Evolutionary conservation across 2,113 vertebrate species (phyloP).

Genomic region (Chaetodon auriga): DNA sequence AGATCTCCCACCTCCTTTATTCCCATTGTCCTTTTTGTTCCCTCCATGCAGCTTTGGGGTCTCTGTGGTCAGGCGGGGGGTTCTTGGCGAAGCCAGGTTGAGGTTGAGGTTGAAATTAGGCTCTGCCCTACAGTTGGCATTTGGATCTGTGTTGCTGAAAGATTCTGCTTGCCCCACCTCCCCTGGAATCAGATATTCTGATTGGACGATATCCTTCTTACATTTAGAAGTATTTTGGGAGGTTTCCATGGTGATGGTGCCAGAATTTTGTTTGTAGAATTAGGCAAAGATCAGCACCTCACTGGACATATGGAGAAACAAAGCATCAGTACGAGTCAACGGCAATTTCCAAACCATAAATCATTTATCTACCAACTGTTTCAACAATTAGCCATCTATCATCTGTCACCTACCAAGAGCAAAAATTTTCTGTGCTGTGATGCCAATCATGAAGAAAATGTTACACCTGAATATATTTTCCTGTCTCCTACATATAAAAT

Average conservation of each 20-base stretch:
- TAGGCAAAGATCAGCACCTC: constrained; percentile 34
- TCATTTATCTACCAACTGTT: too few species aligned
- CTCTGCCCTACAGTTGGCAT: constrained; percentile 42
- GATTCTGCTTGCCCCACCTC: neutral
- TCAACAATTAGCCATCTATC: too few species aligned
- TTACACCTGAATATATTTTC: neutral
- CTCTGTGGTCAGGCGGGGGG: constrained; percentile 16
- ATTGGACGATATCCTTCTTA: neutral
- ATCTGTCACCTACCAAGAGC: too few species aligned
- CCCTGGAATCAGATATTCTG: neutral
- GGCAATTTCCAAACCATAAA: neutral
- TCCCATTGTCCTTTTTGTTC: constrained; percentile 34
- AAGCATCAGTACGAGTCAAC: neutral
- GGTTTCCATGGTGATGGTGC: constrained; percentile 46
- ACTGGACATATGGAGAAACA: constrained; percentile 9
- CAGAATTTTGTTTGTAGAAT: neutral
- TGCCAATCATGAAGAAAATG: too few species aligned
- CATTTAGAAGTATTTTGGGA: constrained; percentile 4
- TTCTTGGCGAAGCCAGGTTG: constrained; percentile 18
- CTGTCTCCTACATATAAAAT: neutral
- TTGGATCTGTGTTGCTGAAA: constrained; percentile 19
- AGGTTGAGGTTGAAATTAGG: constrained; percentile 71
- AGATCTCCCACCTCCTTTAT: constrained; percentile 25
- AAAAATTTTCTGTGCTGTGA: too few species aligned
- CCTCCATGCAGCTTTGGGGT: constrained; percentile 9